Conservation (phyloP, 2,797 vertebrate genomes). For the Crypturellus tataupa region DNA sequence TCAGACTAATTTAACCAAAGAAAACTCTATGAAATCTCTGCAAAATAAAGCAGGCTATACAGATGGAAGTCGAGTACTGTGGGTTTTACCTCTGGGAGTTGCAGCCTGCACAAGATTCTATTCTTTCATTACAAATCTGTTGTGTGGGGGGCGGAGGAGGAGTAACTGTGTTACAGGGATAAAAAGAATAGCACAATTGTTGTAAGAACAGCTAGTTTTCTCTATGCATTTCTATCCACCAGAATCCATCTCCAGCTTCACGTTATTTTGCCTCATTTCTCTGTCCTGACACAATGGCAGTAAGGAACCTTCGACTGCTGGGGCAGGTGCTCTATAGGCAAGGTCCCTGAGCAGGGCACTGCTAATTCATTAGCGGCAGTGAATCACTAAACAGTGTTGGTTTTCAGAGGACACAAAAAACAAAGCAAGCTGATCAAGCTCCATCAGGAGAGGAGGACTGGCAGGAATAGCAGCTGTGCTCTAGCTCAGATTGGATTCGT, state of each 20-base stretch:
- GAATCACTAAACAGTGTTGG: conserved; percentile 10
- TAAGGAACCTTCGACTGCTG: conserved; percentile 4
- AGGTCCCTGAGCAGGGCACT: conserved; percentile 28
- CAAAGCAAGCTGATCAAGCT: conserved; percentile 68
- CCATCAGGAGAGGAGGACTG: conserved; percentile 49
- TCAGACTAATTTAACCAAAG: conserved; percentile 74
- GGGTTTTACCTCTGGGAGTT: conserved; percentile 82
- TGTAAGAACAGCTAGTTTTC: conserved; percentile 80
- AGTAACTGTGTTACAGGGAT: conserved; percentile 69
- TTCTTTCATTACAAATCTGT: conserved; percentile 85
- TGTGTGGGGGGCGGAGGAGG: conserved; percentile 82
- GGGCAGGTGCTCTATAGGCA: background rate
- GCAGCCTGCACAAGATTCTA: conserved; percentile 82
- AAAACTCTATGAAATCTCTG: conserved; percentile 75
- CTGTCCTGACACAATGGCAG: background rate
- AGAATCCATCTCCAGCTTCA: conserved; percentile 58
- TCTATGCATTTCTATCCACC: conserved; percentile 64
- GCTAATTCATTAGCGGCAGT: conserved; percentile 35
- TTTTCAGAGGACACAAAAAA: conserved; percentile 57
- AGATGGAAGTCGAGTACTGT: conserved; percentile 84
- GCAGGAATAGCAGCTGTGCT: conserved; percentile 71
- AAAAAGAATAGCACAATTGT: conserved; percentile 77
- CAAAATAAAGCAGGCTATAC: conserved; percentile 74
- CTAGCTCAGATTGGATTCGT: conserved; percentile 66
- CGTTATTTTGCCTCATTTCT: conserved; percentile 20